These are phyloP conservation scores for Danio aesculapii DNA, from an alignment of 2,797 vertebrate species.

Conservation along the genomic window DNA sequence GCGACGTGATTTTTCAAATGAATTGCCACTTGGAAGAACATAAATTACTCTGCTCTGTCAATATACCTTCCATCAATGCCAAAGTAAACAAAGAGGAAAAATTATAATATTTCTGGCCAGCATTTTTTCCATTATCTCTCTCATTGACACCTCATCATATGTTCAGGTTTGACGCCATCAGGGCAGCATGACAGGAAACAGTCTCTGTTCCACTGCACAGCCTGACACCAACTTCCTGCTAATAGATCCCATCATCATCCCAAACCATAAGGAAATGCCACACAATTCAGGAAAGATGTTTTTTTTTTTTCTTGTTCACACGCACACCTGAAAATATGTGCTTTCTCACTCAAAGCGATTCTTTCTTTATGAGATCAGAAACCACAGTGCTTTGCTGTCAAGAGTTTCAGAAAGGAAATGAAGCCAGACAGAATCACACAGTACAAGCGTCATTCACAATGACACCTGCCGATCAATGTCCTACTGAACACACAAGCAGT, in stretches of 20 bases:
- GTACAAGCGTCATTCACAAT: conserved; percentile 5
- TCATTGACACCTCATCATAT: conserved; percentile 4
- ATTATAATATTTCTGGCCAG: background rate
- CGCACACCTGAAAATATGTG: background rate
- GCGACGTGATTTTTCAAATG: conserved; percentile 7
- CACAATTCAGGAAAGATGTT: background rate
- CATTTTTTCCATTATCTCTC: conserved; percentile 1
- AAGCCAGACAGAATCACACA: conserved; percentile 2
- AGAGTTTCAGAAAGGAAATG: conserved; percentile 10
- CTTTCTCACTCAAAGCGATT: background rate
- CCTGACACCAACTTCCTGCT: conserved; percentile 35
- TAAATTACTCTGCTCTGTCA: conserved; percentile 19
- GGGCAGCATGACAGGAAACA: conserved; percentile 26
- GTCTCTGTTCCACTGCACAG: conserved; percentile 19
- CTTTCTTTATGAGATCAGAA: conserved; percentile 29
- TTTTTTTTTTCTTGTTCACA: background rate
- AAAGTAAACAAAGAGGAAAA: background rate
- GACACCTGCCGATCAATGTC: conserved; percentile 25
- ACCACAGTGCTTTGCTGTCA: background rate
- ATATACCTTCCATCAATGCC: conserved; percentile 11
- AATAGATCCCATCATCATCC: conserved; percentile 30
- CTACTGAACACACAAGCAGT: background rate
- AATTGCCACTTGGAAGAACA: conserved; percentile 30
- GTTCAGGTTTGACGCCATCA: conserved; percentile 25
- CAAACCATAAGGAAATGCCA: conserved; percentile 40